Base-by-base conservation (phyloP, 2,797 vertebrate genomes). In the Sarcophilus harrisii region DNA sequence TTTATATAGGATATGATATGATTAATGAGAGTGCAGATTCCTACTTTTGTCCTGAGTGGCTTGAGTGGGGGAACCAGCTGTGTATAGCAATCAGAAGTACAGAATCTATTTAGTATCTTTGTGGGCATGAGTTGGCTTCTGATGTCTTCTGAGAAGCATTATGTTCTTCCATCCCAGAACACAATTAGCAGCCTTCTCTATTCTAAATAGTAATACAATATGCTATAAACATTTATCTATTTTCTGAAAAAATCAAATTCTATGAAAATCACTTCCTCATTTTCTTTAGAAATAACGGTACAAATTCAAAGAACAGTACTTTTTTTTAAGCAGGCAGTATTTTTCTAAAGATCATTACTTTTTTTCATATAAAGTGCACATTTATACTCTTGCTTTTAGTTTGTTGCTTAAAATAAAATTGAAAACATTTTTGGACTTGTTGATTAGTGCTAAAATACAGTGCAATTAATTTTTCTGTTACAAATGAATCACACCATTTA, bases 351-450 rank as follows among this genome's bases (percentile, higher is more conserved):
- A 94, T 95, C 91, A 94, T 13, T 3, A 91, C 93, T 95, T 94
- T 57, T 27, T 90, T 96, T 81, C 92, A 87, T 60, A 9, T 90
- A 93, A 24, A 81, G 8, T 12, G 10, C 54, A 8, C n/a, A 94
- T 55, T 66, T 58, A 95, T 45, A 93, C 14, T 89, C 2, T 2
- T 27, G 54, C 1, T 66, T 55, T 52, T 52, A 52, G 57, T 87
- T 54, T 90, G 81, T 94, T 57, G 55, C 91, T 92, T 14, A 91
- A 27, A 92, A 0, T 92, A 58, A 94, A 94, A 90, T 90, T 38
- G 18, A 87, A 93, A 94, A 92, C 90, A 54, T 58, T 90, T 96
- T 92, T 96, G n/a, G 90, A 81, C 28, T 91, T 52, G 66, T 93
- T 91, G 38, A 3, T 90, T 90, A 94, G 16, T 94, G 12, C 18